Conservation (phyloP, 37 sponge, comb jelly and placozoan species). For the Ephydatia muelleri region DNA sequence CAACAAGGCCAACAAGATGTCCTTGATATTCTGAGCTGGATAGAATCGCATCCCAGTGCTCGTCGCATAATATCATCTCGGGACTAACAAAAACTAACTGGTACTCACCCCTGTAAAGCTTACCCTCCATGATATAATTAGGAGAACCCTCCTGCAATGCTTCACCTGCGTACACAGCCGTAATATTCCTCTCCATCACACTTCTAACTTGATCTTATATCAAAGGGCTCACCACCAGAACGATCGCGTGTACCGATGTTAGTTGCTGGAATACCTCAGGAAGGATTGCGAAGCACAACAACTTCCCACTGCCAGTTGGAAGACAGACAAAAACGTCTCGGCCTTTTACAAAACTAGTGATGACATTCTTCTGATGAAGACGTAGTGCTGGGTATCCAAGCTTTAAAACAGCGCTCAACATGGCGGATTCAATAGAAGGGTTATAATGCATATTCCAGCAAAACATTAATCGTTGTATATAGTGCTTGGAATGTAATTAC, state of each 20-base stretch:
- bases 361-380: conserved; percentile 2
- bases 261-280: conserved; percentile 2
- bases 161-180: neutral
- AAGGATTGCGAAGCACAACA: conserved; percentile 6
- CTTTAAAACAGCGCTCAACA: neutral
- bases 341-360: conserved; percentile 5
- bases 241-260: neutral
- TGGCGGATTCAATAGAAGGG: neutral
- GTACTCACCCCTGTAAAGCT: neutral
- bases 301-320: conserved; percentile 28
- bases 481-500: no score
- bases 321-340: conserved; percentile 18
- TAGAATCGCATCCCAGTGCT: neutral
- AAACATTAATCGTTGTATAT: no score
- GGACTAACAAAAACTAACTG: neutral
- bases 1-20: conserved; percentile 20
- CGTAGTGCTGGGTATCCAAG: neutral
- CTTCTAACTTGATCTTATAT: neutral
- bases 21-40: neutral
- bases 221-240: neutral
- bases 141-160: neutral
- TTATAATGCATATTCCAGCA: neutral
- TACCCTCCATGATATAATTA: neutral
- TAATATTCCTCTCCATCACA: neutral
- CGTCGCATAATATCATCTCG: neutral